Evolutionary conservation across 2,797 vertebrate species (phyloP).

Genomic region (Rhadinocentrus ornatus): DNA sequence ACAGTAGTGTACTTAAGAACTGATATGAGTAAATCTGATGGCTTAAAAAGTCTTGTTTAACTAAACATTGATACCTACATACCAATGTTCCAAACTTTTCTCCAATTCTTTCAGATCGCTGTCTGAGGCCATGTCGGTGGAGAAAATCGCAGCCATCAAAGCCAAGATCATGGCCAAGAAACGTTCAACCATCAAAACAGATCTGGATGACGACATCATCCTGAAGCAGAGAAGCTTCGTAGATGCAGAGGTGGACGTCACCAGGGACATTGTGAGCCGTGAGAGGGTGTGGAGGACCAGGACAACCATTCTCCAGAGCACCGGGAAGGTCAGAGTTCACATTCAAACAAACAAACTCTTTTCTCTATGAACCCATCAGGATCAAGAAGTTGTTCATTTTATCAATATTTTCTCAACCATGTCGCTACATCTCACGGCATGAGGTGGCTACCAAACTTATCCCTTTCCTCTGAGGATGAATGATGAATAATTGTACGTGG

Average conservation of each 20-base stretch:
- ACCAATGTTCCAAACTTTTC: not conserved
- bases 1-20: not conserved
- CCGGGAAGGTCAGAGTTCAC: slow-evolving; percentile 88
- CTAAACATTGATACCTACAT: not conserved
- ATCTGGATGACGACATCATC: slow-evolving; percentile 96
- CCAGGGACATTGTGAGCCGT: slow-evolving; percentile 97
- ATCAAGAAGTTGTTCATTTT: too few species aligned
- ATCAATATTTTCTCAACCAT: too few species aligned
- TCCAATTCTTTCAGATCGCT: slow-evolving; percentile 85
- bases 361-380: not conserved
- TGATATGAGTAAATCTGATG: not conserved
- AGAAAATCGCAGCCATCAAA: slow-evolving; percentile 99
- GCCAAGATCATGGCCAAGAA: slow-evolving; percentile 99
- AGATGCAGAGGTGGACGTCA: slow-evolving; percentile 97
- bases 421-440: too few species aligned
- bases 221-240: slow-evolving; percentile 98
- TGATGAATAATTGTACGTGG: too few species aligned
- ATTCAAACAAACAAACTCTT: not conserved
- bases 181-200: slow-evolving; percentile 98
- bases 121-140: slow-evolving; percentile 99
- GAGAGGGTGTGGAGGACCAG: slow-evolving; percentile 98
- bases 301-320: slow-evolving; percentile 98
- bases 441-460: too few species aligned
- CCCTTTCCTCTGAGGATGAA: too few species aligned
- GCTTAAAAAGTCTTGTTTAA: not conserved